A percentile compares a stretch with the other conserved stretches of the same genome.
These are phyloP conservation scores for Sebastiscus albofasciatus DNA, from an alignment of 2,797 vertebrate species.

Conservation along the genomic window DNA sequence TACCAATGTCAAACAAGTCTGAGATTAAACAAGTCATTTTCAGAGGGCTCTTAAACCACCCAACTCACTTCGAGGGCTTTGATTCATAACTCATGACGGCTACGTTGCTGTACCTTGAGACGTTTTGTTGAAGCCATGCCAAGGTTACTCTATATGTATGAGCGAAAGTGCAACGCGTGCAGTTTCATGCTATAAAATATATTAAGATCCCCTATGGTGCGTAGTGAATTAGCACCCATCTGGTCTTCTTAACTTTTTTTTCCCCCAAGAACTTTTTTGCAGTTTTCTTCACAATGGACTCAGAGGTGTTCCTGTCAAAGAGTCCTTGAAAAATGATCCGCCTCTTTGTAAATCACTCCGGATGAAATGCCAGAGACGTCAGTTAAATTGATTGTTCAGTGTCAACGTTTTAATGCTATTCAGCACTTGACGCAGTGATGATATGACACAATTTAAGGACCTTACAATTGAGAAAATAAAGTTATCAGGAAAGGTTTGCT, in stretches of 20 bases:
- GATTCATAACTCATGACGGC: constrained; percentile 2
- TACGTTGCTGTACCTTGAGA: constrained; percentile 7
- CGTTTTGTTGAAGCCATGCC: not conserved
- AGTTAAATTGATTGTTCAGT: not conserved
- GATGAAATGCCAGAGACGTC: not conserved
- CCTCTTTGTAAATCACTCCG: not conserved
- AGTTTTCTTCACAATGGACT: not conserved
- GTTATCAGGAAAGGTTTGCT: not conserved
- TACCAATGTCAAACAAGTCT: constrained; percentile 54
- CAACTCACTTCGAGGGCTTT: constrained; percentile 1
- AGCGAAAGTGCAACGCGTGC: not conserved
- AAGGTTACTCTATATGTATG: constrained; percentile 14
- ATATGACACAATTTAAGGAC: not conserved
- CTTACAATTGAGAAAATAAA: not conserved
- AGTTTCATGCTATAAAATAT: constrained; percentile 16
- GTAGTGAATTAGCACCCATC: not conserved
- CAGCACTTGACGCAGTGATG: not conserved
- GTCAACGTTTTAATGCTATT: not conserved
- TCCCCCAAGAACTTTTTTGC: too few species aligned
- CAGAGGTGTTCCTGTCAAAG: not conserved
- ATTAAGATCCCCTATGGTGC: not conserved
- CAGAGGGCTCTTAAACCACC: constrained; percentile 21
- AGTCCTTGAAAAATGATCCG: not conserved
- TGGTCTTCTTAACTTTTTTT: not conserved
- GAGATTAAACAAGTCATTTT: constrained; percentile 37